Evolutionary conservation across 2,797 vertebrate species (phyloP).

Genomic region (Alauda arvensis): DNA sequence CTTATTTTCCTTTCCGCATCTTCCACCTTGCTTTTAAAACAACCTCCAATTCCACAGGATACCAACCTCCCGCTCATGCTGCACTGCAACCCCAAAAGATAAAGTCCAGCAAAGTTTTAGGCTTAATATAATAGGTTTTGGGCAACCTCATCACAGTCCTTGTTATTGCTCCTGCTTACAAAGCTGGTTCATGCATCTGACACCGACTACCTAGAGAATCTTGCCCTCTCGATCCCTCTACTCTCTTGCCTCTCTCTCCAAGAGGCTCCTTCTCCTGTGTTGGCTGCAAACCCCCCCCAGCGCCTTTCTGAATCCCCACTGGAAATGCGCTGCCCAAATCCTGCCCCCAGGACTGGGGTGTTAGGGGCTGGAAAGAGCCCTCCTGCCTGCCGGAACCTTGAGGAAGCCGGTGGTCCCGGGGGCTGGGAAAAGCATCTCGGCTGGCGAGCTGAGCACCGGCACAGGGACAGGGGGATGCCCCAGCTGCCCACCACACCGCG

Average conservation of each 20-base stretch:
- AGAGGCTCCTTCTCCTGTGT: not conserved
- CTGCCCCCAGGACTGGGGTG: fast-evolving
- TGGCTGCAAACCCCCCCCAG: fast-evolving
- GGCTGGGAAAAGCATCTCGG: not conserved
- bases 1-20: not conserved
- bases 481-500: not conserved
- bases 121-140: not conserved
- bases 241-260: not conserved
- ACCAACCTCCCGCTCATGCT: not conserved
- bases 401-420: not conserved
- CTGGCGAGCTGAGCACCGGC: not conserved
- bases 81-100: not conserved
- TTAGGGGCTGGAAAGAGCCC: not conserved
- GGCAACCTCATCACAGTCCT: not conserved
- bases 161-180: not conserved
- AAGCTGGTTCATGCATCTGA: not conserved
- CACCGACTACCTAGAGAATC: not conserved
- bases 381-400: not conserved
- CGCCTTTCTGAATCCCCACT: not conserved
- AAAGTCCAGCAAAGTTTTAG: constrained; percentile 43
- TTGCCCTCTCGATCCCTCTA: not conserved
- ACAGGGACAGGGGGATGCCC: not conserved
- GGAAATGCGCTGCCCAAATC: not conserved
- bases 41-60: not conserved
- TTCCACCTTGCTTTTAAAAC: not conserved